These are phyloP conservation scores for Pteropus alecto DNA, from an alignment of 2,113 vertebrate genomes.

Conservation along the genomic window DNA sequence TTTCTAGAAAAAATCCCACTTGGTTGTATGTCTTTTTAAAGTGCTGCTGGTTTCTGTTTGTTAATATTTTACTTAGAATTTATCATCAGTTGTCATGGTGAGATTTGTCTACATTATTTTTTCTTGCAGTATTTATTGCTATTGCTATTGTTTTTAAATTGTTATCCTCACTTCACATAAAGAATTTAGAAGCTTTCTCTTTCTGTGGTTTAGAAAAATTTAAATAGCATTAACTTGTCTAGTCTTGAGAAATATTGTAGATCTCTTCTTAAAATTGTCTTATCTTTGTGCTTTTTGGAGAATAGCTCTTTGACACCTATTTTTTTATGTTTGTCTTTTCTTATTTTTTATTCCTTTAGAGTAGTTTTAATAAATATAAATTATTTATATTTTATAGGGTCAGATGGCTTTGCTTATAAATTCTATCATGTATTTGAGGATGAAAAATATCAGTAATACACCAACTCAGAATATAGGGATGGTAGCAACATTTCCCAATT, in stretches of 20 bases:
- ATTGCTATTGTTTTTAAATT: not conserved
- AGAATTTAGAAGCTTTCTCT: not conserved
- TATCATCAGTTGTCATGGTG: not conserved
- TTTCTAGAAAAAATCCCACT: not conserved
- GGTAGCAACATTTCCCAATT: not conserved
- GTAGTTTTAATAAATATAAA: not conserved
- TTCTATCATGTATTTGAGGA: not conserved
- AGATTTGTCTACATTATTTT: not conserved
- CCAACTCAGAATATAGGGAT: not conserved
- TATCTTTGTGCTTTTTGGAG: not conserved
- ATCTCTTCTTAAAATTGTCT: not conserved
- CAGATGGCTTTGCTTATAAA: not conserved
- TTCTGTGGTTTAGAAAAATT: not conserved
- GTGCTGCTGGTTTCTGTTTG: not conserved
- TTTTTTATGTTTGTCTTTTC: not conserved
- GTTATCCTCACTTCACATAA: not conserved
- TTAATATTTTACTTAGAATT: not conserved
- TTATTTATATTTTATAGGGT: not conserved
- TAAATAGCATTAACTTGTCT: not conserved
- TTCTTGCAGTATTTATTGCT: not conserved
- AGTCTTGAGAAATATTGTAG: not conserved
- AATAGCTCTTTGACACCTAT: not conserved
- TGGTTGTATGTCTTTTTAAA: not conserved
- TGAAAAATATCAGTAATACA: not conserved
- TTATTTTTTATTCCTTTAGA: not conserved